A percentile compares a stretch with the other conserved stretches of the same genome.
Evolutionary conservation across 2,797 vertebrate species (phyloP).

Genomic region (Chaenodraco wilsoni): DNA sequence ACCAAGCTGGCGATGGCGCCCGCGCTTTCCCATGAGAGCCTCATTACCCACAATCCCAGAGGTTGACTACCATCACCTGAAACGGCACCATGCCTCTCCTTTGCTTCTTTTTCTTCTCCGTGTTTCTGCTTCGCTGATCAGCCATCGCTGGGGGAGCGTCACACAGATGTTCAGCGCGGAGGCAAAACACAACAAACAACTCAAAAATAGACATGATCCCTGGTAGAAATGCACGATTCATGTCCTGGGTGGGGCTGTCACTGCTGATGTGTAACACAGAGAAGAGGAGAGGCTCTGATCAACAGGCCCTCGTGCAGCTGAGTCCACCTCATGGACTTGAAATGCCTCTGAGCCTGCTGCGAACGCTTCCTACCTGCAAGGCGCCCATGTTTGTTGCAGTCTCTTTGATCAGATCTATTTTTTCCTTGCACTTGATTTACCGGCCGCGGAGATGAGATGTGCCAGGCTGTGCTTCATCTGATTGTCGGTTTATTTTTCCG

Average conservation of each 20-base stretch:
- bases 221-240: constrained; percentile 43
- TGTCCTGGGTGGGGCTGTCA: constrained; percentile 25
- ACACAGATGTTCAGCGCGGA: constrained; percentile 62
- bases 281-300: constrained; percentile 38
- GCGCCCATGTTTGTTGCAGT: neutral
- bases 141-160: constrained; percentile 60
- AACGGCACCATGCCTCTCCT: constrained; percentile 14
- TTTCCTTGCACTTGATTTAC: constrained; percentile 47
- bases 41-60: constrained; percentile 69
- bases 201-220: constrained; percentile 65
- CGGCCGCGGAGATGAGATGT: constrained; percentile 3
- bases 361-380: constrained; percentile 7
- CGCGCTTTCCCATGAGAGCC: constrained; percentile 45
- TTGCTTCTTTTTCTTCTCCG: neutral
- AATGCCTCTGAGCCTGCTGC: constrained; percentile 26
- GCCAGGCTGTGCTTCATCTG: neutral
- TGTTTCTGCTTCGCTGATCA: constrained; percentile 54
- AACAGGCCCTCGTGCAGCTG: constrained; percentile 51
- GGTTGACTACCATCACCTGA: constrained; percentile 52
- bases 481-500: constrained; percentile 4
- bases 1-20: constrained; percentile 27
- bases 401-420: constrained; percentile 49
- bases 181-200: constrained; percentile 41
- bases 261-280: constrained; percentile 33
- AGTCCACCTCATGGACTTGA: constrained; percentile 29